Percentiles rank a stretch among this genome's conserved stretches.
These are phyloP conservation scores for Candidula unifasciata DNA, from an alignment of 2,888 invertebrate species.

Conservation along the genomic window DNA sequence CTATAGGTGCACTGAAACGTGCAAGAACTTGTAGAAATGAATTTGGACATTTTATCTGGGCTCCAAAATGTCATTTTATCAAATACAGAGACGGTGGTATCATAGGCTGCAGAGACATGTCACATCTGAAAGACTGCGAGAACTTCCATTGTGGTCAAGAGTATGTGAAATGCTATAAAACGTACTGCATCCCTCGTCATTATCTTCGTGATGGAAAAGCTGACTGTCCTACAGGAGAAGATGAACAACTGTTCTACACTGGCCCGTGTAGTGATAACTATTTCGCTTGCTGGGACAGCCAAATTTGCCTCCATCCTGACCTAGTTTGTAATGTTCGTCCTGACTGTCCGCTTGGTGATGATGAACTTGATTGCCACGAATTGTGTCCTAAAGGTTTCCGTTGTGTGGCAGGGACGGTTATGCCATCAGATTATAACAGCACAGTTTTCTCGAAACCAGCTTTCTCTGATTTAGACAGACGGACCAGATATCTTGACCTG, in stretches of 20 bases:
- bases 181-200: constrained; percentile 29
- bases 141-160: constrained; percentile 10
- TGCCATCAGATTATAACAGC: background rate
- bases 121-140: background rate
- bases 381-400: constrained; percentile 23
- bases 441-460: background rate
- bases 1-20: background rate
- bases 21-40: background rate
- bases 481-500: background rate
- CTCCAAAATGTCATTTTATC: background rate
- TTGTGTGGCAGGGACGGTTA: constrained; percentile 10
- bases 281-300: constrained; percentile 34
- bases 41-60: background rate
- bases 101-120: constrained; percentile 2
- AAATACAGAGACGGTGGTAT: background rate
- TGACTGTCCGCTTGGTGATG: constrained; percentile 39
- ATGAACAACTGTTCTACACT: background rate
- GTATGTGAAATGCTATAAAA: constrained; percentile 13
- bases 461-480: constrained; percentile 23
- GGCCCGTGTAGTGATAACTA: background rate
- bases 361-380: constrained; percentile 29
- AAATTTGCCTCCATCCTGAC: constrained; percentile 38
- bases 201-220: background rate
- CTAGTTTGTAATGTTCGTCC: constrained; percentile 35
- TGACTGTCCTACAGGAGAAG: constrained; percentile 23